Percentiles rank a stretch among this genome's conserved stretches.
phyloP scores from a whole-genome alignment of 2,888 invertebrate genomes.

The Leptinotarsa haldemani region DNA sequence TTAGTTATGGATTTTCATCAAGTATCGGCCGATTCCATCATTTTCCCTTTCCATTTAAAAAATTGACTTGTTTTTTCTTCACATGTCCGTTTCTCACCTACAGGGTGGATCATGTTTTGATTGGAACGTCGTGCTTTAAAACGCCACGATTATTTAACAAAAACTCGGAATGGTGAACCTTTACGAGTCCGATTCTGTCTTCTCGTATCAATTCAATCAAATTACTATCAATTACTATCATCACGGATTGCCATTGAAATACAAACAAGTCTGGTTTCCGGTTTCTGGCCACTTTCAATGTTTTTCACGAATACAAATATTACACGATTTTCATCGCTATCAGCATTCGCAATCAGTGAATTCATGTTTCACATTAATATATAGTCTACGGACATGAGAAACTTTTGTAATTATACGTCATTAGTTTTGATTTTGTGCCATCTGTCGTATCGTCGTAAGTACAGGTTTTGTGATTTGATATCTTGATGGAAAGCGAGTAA shows the following conservation, averaged over 20 bases:
- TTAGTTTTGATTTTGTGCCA: conserved; percentile 7
- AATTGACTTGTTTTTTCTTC: too few species aligned
- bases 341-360: background rate
- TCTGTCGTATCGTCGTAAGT: conserved; percentile 2
- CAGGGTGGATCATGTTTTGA: too few species aligned
- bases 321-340: background rate
- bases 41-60: too few species aligned
- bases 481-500: too few species aligned
- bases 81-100: too few species aligned
- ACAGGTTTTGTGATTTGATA: background rate
- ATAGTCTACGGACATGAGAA: background rate
- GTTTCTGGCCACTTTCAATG: background rate
- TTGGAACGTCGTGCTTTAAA: too few species aligned
- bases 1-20: too few species aligned
- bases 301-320: background rate
- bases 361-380: background rate
- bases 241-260: conserved; percentile 13
- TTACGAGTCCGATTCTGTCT: background rate
- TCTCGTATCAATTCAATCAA: background rate
- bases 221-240: conserved; percentile 15
- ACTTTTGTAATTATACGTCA: background rate
- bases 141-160: too few species aligned
- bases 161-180: too few species aligned
- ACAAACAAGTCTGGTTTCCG: conserved; percentile 7
- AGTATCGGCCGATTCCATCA: too few species aligned